A percentile compares a stretch with the other conserved stretches of the same genome.
These are phyloP conservation scores for Eurypyga helias DNA, from an alignment of 2,113 vertebrate species.

Conservation along the genomic window DNA sequence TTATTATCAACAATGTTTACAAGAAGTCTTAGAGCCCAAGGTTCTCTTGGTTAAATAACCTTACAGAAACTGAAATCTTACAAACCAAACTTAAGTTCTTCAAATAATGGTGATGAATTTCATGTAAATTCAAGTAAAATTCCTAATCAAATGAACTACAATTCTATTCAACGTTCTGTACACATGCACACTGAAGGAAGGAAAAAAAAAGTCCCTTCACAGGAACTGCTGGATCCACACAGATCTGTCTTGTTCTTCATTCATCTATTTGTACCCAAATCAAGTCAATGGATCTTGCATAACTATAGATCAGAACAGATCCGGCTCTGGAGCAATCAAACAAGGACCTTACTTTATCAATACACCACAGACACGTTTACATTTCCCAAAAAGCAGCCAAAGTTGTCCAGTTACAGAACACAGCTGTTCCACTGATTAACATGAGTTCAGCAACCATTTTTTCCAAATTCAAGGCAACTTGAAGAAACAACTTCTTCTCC, in stretches of 20 bases:
- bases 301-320: neutral
- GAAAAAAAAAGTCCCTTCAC: neutral
- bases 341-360: neutral
- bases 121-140: neutral
- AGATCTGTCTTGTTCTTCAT: neutral
- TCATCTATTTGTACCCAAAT: neutral
- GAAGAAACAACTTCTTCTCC: neutral
- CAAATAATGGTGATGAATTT: neutral
- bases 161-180: neutral
- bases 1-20: conserved; percentile 32
- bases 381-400: neutral
- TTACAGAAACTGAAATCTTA: conserved; percentile 18
- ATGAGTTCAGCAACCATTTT: neutral
- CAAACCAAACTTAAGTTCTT: conserved; percentile 22
- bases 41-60: conserved; percentile 33
- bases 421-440: neutral
- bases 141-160: neutral
- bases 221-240: neutral
- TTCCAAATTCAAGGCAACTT: neutral
- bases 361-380: neutral
- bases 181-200: neutral
- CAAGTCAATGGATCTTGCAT: neutral
- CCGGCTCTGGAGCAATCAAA: neutral
- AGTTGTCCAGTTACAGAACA: neutral
- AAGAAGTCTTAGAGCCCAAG: neutral